A percentile compares a stretch with the other conserved stretches of the same genome.
These are phyloP conservation scores for Sebastes trivittatus DNA, from an alignment of 2,797 vertebrate genomes.

Conservation along the genomic window DNA sequence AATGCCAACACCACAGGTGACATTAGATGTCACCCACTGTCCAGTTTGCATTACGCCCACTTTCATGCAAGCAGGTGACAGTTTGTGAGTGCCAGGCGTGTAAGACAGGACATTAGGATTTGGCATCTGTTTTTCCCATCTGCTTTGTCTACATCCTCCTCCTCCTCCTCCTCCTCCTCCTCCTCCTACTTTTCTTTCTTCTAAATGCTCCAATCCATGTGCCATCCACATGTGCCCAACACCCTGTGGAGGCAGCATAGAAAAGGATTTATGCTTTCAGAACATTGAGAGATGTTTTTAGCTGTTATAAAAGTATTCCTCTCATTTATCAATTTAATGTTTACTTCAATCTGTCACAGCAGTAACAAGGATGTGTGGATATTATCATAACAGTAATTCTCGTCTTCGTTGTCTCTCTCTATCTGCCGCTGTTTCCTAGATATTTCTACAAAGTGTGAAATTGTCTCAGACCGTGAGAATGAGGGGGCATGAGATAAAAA, in stretches of 20 bases:
- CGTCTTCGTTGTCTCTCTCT: not conserved
- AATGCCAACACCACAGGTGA: not conserved
- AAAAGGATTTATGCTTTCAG: not conserved
- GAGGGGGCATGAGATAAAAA: not conserved
- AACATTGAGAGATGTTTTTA: not conserved
- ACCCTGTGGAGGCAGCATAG: not conserved
- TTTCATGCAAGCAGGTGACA: not conserved
- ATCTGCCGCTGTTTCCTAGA: not conserved
- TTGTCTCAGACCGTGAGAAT: not conserved
- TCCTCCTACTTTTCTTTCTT: constrained; percentile 4
- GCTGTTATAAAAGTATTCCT: not conserved
- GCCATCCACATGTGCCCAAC: constrained; percentile 35
- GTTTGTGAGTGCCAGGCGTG: not conserved
- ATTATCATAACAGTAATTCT: not conserved
- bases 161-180: constrained; percentile 2
- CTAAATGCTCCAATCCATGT: constrained; percentile 13
- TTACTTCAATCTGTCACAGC: not conserved
- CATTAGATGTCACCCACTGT: not conserved
- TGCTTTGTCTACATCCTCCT: constrained; percentile 20
- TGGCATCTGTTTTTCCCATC: constrained; percentile 21
- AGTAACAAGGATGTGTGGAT: not conserved
- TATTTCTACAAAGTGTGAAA: not conserved
- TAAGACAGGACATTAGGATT: not conserved
- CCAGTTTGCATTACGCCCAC: not conserved
- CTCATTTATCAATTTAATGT: not conserved